A percentile compares a stretch with the other conserved stretches of the same genome.
These are phyloP conservation scores for Ctenopoma multispine DNA, from an alignment of 2,797 vertebrate genomes.

Conservation along the genomic window DNA sequence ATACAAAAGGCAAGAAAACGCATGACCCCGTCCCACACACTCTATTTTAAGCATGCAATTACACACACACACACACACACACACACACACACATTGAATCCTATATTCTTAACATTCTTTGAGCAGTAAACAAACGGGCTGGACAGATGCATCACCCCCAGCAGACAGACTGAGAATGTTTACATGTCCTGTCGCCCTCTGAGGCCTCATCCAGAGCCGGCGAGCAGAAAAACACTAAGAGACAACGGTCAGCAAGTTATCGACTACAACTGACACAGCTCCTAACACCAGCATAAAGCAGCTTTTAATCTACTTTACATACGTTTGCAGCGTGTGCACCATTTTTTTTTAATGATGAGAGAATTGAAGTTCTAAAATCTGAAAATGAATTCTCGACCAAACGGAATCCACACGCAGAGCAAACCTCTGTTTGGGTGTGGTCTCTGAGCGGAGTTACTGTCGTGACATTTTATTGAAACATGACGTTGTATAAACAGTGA, in stretches of 20 bases:
- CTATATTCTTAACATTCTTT: conserved; percentile 77
- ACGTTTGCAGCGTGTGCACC: neutral
- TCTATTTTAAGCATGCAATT: conserved; percentile 63
- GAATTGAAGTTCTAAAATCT: neutral
- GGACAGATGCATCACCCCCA: conserved; percentile 69
- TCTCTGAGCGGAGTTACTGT: neutral
- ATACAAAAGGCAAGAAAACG: conserved; percentile 66
- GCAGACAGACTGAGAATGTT: conserved; percentile 78
- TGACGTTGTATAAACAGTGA: too few relatives aligned
- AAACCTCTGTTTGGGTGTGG: neutral
- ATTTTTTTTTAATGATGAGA: neutral
- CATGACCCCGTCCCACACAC: conserved; percentile 54
- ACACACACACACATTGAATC: conserved; percentile 30
- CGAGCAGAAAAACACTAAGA: conserved; percentile 12
- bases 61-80: conserved; percentile 31
- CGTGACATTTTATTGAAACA: too few relatives aligned
- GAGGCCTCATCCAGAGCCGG: conserved; percentile 52
- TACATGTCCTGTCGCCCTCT: conserved; percentile 65
- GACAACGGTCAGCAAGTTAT: conserved; percentile 33
- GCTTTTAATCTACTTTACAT: neutral
- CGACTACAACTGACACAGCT: conserved; percentile 21
- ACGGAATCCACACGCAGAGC: neutral
- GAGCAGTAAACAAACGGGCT: conserved; percentile 69
- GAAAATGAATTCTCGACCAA: neutral
- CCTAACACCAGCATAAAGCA: conserved; percentile 12